Percentiles rank a stretch among this genome's conserved stretches.
Conservation (phyloP, 2,113 vertebrate species). For the Dipodomys spectabilis region DNA sequence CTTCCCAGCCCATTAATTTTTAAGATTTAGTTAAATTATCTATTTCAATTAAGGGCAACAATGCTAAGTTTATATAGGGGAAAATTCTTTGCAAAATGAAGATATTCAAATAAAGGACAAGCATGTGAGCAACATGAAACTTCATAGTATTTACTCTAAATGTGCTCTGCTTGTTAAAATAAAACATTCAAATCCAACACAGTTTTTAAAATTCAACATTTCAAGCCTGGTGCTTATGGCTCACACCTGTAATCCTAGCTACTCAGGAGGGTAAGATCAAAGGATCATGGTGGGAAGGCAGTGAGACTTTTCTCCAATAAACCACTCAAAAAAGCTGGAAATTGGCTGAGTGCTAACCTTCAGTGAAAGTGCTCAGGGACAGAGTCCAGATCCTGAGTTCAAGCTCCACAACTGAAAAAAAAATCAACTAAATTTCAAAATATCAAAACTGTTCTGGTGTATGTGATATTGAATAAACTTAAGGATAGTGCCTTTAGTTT, state of each 20-base stretch:
- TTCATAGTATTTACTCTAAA: not conserved
- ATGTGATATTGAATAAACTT: not conserved
- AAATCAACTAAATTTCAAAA: not conserved
- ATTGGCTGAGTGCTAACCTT: too few relatives aligned
- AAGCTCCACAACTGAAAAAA: too few relatives aligned
- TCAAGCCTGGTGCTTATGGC: not conserved
- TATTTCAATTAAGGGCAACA: not conserved
- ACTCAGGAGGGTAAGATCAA: too few relatives aligned
- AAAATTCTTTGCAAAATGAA: not conserved
- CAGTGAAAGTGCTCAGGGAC: too few relatives aligned
- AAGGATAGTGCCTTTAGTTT: not conserved
- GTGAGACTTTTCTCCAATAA: too few relatives aligned
- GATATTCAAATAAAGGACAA: not conserved
- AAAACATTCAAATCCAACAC: conserved; percentile 14
- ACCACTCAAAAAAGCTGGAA: too few relatives aligned
- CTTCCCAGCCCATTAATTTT: not conserved
- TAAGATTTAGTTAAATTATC: not conserved
- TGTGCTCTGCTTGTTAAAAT: not conserved
- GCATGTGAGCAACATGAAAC: not conserved
- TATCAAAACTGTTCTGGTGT: not conserved
- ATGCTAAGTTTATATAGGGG: not conserved
- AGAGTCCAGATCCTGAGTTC: too few relatives aligned
- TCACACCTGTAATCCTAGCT: too few relatives aligned
- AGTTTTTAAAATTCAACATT: conserved; percentile 4
- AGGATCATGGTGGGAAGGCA: too few relatives aligned